Percentiles rank a stretch among this genome's conserved stretches.
phyloP scores from a whole-genome alignment of 2,113 vertebrate species.

The Carettochelys insculpta region DNA sequence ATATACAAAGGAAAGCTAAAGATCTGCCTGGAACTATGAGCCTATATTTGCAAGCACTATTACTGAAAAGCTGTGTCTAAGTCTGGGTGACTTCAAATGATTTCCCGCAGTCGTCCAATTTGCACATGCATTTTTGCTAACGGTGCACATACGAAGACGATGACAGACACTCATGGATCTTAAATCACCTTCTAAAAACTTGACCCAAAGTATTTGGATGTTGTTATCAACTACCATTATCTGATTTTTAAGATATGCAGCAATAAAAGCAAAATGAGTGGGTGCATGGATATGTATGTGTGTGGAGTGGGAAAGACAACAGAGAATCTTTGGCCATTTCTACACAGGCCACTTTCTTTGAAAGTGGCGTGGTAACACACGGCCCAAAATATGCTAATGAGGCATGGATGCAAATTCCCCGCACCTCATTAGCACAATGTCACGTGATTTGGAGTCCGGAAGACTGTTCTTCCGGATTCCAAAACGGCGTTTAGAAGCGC shows the following conservation, averaged over 20 bases:
- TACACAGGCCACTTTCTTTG: too few species aligned
- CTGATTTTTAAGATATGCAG: too few species aligned
- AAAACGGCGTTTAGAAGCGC: too few species aligned
- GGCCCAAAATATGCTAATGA: too few species aligned
- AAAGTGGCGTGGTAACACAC: too few species aligned
- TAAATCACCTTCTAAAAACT: neutral
- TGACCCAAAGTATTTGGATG: neutral
- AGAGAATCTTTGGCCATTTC: neutral
- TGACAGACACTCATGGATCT: neutral
- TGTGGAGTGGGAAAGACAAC: neutral
- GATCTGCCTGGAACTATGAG: neutral
- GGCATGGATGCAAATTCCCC: too few species aligned
- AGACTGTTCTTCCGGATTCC: too few species aligned
- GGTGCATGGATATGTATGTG: too few species aligned
- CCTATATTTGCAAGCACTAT: neutral
- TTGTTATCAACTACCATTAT: neutral
- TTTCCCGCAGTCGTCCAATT: neutral
- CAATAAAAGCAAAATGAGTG: too few species aligned
- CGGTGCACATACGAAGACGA: neutral
- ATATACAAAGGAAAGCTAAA: conserved; percentile 2
- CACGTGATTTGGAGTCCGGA: too few species aligned
- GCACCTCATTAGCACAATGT: too few species aligned
- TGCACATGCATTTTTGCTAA: neutral
- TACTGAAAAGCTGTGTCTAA: neutral
- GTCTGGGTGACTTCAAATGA: neutral